Conservation (phyloP, 2,888 invertebrate species). For the Eristalis pertinax region DNA sequence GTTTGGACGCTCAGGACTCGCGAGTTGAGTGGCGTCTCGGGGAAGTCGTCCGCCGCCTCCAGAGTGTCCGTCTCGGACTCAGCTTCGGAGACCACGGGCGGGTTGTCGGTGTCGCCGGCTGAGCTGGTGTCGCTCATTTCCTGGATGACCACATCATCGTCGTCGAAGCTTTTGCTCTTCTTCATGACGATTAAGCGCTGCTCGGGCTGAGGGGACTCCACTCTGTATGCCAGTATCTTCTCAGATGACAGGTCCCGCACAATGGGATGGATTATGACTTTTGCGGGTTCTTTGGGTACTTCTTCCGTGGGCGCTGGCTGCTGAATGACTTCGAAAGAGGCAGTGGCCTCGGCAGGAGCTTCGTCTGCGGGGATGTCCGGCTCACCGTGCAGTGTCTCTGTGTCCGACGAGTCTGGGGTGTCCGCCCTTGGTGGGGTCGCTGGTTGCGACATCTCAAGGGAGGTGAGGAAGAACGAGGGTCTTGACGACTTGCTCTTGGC, state of each 20-base stretch:
- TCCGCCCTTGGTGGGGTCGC: neutral
- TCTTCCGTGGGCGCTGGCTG: neutral
- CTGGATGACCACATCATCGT: slow-evolving; percentile 75
- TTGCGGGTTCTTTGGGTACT: neutral
- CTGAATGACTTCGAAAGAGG: neutral
- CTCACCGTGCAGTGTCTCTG: slow-evolving; percentile 20
- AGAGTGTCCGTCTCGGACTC: slow-evolving; percentile 83
- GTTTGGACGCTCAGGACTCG: slow-evolving; percentile 70
- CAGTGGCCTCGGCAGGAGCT: too few species aligned
- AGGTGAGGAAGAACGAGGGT: slow-evolving; percentile 13
- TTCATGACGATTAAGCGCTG: slow-evolving; percentile 49
- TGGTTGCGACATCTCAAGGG: neutral
- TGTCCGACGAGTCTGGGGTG: slow-evolving; percentile 14
- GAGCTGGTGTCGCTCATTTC: slow-evolving; percentile 80
- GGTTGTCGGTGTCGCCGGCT: slow-evolving; percentile 81
- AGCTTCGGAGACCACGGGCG: slow-evolving; percentile 85
- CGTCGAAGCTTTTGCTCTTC: slow-evolving; percentile 72
- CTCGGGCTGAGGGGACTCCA: slow-evolving; percentile 74
- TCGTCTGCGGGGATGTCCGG: slow-evolving; percentile 3
- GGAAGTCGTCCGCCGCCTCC: slow-evolving; percentile 75
- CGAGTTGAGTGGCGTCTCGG: slow-evolving; percentile 76
- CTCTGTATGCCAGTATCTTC: slow-evolving; percentile 71
- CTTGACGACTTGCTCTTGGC: slow-evolving; percentile 5
- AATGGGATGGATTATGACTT: slow-evolving; percentile 35
- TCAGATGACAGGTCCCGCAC: slow-evolving; percentile 41